Percentiles rank a stretch among this genome's conserved stretches.
phyloP scores from a whole-genome alignment of 2,888 invertebrate genomes.

The Neocrepidodera transversa region DNA sequence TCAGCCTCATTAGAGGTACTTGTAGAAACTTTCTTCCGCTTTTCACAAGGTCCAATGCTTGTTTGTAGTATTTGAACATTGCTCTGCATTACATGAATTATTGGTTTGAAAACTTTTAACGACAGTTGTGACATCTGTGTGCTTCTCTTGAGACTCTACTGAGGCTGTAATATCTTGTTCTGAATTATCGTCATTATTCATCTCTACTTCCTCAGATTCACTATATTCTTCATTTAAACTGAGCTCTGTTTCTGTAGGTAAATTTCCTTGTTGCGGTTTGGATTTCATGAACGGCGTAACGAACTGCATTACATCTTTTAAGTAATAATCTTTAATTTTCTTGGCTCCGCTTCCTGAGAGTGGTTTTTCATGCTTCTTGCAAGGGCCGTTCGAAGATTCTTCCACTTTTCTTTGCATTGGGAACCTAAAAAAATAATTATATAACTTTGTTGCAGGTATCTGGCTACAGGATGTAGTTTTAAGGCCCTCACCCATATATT shows the following conservation, averaged over 20 bases:
- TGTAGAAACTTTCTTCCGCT: constrained; percentile 12
- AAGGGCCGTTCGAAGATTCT: constrained; percentile 23
- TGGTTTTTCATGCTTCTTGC: constrained; percentile 19
- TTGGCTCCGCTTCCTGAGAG: constrained; percentile 26
- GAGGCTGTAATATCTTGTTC: too few relatives aligned
- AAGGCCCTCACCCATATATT: too few relatives aligned
- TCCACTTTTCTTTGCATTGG: constrained; percentile 28
- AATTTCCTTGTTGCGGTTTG: constrained; percentile 31
- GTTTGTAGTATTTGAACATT: constrained; percentile 18
- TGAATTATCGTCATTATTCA: constrained; percentile 19
- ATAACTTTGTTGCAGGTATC: constrained; percentile 22
- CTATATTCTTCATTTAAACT: too few relatives aligned
- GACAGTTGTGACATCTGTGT: too few relatives aligned
- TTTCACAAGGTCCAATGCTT: constrained; percentile 19
- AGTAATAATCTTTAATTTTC: constrained; percentile 24
- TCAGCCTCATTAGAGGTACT: constrained; percentile 6
- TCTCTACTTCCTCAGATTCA: constrained; percentile 16
- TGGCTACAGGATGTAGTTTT: too few relatives aligned
- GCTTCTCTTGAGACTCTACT: constrained; percentile 14
- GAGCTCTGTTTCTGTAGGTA: constrained; percentile 23
- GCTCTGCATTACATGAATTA: constrained; percentile 3
- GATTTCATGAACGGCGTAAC: constrained; percentile 28
- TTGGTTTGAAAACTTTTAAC: constrained; percentile 9
- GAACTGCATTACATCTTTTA: too few relatives aligned
- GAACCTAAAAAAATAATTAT: constrained; percentile 20